phyloP scores from a whole-genome alignment of 2,113 vertebrate species.

The Spea bombifrons region DNA sequence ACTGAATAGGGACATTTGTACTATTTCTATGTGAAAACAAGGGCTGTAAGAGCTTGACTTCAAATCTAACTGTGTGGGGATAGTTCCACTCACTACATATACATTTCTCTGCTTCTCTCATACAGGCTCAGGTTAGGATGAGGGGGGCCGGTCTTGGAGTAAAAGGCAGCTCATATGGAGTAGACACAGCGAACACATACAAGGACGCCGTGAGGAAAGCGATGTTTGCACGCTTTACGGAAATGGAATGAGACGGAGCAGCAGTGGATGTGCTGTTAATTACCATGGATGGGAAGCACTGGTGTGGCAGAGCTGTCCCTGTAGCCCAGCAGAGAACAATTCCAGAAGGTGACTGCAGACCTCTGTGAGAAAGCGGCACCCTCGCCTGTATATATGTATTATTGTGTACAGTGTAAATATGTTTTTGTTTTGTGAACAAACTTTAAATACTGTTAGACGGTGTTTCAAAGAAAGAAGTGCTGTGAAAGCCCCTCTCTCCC shows the following conservation, averaged over 20 bases:
- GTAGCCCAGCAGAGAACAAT: not conserved
- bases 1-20: no score
- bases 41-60: no score
- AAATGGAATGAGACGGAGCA: conserved; percentile 77
- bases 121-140: conserved; percentile 87
- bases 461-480: no score
- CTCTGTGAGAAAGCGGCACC: not conserved
- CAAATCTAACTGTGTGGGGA: no score
- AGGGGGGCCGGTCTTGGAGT: conserved; percentile 93
- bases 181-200: conserved; percentile 89
- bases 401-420: conserved; percentile 42
- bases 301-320: not conserved
- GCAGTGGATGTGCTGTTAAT: not conserved
- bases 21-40: no score
- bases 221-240: conserved; percentile 97
- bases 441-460: not conserved
- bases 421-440: conserved; percentile 19
- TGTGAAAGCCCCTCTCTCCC: no score
- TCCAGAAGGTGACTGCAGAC: not conserved
- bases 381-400: conserved; percentile 30
- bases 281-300: not conserved
- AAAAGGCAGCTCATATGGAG: conserved; percentile 89
- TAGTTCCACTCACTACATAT: no score
- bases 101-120: conserved; percentile 24
- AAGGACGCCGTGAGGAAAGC: conserved; percentile 97